phyloP scores from a whole-genome alignment of 2,888 invertebrate species.

The Eustalomyia histrio region DNA sequence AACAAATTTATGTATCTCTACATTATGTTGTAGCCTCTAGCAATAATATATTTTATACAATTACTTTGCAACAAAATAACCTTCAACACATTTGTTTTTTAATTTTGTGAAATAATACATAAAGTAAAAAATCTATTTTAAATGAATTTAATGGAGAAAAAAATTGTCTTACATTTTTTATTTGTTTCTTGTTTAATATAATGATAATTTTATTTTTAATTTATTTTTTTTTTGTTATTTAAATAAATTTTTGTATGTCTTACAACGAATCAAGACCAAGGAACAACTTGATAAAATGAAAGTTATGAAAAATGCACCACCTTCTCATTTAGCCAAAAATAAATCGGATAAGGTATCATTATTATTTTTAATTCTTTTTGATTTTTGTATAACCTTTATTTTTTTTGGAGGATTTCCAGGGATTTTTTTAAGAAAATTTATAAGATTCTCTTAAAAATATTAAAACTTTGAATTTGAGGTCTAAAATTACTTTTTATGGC shows the following conservation, averaged over 20 bases:
- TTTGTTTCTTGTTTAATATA: conserved; percentile 44
- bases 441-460: no score
- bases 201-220: conserved; percentile 34
- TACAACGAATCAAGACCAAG: conserved; percentile 82
- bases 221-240: conserved; percentile 43
- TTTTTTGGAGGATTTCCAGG: background rate
- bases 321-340: conserved; percentile 90
- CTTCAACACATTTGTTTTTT: no score
- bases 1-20: no score
- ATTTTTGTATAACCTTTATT: background rate
- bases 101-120: no score
- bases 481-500: no score
- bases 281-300: conserved; percentile 83
- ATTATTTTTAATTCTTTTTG: conserved; percentile 30
- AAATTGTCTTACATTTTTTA: background rate
- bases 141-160: no score
- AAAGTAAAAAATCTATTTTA: no score
- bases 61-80: no score
- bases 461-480: no score
- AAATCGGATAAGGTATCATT: conserved; percentile 90
- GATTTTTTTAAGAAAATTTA: no score
- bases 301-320: conserved; percentile 90
- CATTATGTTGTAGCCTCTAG: no score
- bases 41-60: no score
- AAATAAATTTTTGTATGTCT: conserved; percentile 52